phyloP scores from a whole-genome alignment of 1,140 invertebrate species.

The Capitella teleta region DNA sequence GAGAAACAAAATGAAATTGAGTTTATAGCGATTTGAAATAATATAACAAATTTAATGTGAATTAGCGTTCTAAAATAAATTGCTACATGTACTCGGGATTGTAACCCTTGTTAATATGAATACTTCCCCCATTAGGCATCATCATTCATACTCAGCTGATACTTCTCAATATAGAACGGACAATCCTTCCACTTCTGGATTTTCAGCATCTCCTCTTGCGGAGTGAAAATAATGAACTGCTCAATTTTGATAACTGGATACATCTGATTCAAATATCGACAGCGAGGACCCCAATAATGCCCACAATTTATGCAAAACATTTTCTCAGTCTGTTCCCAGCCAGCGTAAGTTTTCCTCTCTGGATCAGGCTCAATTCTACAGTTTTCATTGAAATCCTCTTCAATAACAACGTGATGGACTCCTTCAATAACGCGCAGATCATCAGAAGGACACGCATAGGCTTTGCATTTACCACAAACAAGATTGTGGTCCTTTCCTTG shows the following conservation, averaged over 20 bases:
- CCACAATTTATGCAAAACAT: constrained; percentile 21
- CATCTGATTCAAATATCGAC: constrained; percentile 11
- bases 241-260: constrained; percentile 22
- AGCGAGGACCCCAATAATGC: constrained; percentile 20
- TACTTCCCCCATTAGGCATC: too few species aligned
- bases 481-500: constrained; percentile 11
- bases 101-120: too few species aligned
- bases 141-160: too few species aligned
- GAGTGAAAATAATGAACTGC: constrained; percentile 17
- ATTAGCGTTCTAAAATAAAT: too few species aligned
- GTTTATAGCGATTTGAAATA: too few species aligned
- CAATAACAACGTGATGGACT: constrained; percentile 18
- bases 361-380: constrained; percentile 11
- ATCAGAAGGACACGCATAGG: constrained; percentile 18
- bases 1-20: too few species aligned
- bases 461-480: constrained; percentile 20
- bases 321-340: constrained; percentile 15
- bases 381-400: constrained; percentile 13
- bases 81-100: too few species aligned
- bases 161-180: too few species aligned
- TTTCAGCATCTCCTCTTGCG: constrained; percentile 5
- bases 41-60: too few species aligned
- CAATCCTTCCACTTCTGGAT: constrained; percentile 12
- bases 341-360: constrained; percentile 4
- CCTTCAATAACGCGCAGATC: constrained; percentile 19